A percentile compares a stretch with the other conserved stretches of the same genome.
Conservation (phyloP, 2,113 vertebrate species). For the Chionodraco myersi region DNA sequence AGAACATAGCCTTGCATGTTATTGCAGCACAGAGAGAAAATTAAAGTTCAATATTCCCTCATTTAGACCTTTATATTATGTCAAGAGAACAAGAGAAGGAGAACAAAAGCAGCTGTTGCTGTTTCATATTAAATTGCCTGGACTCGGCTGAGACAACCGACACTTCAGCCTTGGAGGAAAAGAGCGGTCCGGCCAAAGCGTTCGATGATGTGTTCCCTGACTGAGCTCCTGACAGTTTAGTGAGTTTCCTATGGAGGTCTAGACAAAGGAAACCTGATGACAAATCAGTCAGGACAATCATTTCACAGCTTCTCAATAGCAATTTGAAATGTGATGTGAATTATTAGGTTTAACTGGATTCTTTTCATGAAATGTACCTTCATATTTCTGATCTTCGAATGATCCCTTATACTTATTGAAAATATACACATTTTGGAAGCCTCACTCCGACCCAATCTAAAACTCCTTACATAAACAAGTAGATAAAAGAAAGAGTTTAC, state of each 20-base stretch:
- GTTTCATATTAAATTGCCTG: constrained; percentile 58
- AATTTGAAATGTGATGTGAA: neutral
- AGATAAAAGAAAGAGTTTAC: constrained; percentile 1
- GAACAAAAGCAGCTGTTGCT: constrained; percentile 61
- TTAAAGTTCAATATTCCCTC: constrained; percentile 29
- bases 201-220: constrained; percentile 55
- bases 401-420: neutral
- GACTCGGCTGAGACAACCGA: constrained; percentile 29
- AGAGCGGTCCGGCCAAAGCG: constrained; percentile 32
- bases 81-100: constrained; percentile 14
- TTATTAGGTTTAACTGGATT: neutral
- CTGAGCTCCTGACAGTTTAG: constrained; percentile 58
- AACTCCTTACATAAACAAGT: constrained; percentile 15
- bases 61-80: constrained; percentile 28
- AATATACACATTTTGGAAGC: neutral
- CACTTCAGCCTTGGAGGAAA: constrained; percentile 57
- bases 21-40: constrained; percentile 32
- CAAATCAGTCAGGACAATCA: constrained; percentile 9
- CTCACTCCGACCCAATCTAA: neutral
- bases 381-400: neutral
- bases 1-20: constrained; percentile 17
- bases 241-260: constrained; percentile 48
- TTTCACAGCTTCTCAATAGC: constrained; percentile 3
- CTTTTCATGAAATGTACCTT: constrained; percentile 5
- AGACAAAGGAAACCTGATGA: constrained; percentile 49